Evolutionary conservation across 1,140 invertebrate genomes (phyloP).

Genomic region (Drosophila novamexicana): DNA sequence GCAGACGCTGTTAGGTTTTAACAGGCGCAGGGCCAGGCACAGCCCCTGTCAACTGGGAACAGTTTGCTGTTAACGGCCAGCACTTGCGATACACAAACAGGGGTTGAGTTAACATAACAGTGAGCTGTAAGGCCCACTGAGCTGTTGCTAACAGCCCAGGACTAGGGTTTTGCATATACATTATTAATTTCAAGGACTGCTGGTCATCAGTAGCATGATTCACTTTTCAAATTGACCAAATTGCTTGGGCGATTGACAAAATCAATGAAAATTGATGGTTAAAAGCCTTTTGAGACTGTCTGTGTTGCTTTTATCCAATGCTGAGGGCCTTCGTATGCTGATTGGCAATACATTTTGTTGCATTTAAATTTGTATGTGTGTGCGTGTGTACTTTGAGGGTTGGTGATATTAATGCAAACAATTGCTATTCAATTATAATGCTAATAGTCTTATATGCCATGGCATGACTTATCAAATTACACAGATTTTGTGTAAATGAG

Average conservation of each 20-base stretch:
- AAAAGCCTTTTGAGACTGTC: conserved; percentile 20
- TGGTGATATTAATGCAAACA: conserved; percentile 1
- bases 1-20: not conserved
- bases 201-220: conserved; percentile 3
- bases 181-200: conserved; percentile 36
- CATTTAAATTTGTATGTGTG: conserved; percentile 2
- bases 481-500: conserved; percentile 28
- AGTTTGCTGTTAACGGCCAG: conserved; percentile 32
- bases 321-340: not conserved
- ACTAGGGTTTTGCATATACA: not conserved
- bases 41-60: conserved; percentile 52
- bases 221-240: conserved; percentile 35
- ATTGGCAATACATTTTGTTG: conserved; percentile 1
- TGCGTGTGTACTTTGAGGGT: not conserved
- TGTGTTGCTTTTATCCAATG: not conserved
- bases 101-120: conserved; percentile 34
- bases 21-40: not conserved
- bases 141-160: not conserved
- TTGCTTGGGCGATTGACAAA: conserved; percentile 45
- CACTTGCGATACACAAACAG: conserved; percentile 26
- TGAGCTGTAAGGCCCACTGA: not conserved
- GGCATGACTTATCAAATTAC: not conserved
- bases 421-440: conserved; percentile 4
- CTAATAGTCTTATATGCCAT: not conserved
- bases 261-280: conserved; percentile 47